Evolutionary conservation across 2,888 invertebrate genomes (phyloP), one percentile per base, ranked within the genome.

Genomic region (Ferrisia virgata): DNA sequence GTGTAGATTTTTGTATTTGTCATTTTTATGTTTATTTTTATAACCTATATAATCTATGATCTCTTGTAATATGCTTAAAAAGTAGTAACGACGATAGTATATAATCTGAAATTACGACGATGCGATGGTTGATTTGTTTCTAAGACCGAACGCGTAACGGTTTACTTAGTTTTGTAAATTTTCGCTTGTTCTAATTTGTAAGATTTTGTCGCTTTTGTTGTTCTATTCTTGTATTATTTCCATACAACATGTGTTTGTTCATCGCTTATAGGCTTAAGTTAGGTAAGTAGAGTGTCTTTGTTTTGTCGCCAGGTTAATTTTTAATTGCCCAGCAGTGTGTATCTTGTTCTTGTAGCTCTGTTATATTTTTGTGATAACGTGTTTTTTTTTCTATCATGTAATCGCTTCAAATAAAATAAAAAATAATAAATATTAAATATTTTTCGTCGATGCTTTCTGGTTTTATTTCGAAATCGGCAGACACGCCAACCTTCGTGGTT

Each of bases 51-150:
- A 33, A 33, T 72, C 72, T 33, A 72, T 76, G 72, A 76, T 76
- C 72, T 76, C 72, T 33, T 76, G 72, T 76, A 76, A 76, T 36
- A 36, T 36, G 72, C 72, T 76, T 76, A 28, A 64, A 64, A 64
- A 39, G 5, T 5, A 39, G n/a, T n/a, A n/a, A n/a, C n/a, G n/a
- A n/a, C n/a, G n/a, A n/a, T n/a, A n/a, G n/a, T 18, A 18, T 22
- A 11, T 53, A 53, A 8, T 9, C 6, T 8, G 8, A 53, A 22
- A 53, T 8, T 8, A 11, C 53, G 22, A 53, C 8, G 53, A 53
- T 47, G 4, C 36, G 53, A 53, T 47, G 4, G 5, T 36, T 36
- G 5, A 36, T n/a, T 15, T 47, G n/a, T n/a, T n/a, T n/a, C n/a
- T n/a, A n/a, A n/a, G 5, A 47, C 47, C 53, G 53, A 53, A 53